Evolutionary conservation across 1,140 invertebrate species (phyloP).

Genomic region (Pseudomyrmex sp.): DNA sequence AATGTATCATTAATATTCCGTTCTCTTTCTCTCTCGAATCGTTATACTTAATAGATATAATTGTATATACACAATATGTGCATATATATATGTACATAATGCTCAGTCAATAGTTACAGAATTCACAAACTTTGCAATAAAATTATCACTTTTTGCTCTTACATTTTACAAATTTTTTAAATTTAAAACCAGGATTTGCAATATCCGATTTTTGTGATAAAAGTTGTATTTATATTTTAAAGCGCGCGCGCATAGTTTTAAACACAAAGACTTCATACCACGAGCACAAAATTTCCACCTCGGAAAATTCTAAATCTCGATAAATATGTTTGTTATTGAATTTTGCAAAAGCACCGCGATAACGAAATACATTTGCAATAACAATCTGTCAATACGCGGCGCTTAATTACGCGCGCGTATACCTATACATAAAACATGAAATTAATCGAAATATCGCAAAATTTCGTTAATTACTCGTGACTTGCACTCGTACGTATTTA

Average conservation of each 20-base stretch:
- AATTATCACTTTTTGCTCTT: neutral
- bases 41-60: constrained; percentile 8
- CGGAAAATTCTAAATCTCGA: neutral
- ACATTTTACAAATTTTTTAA: neutral
- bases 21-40: neutral
- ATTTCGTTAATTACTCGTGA: constrained; percentile 17
- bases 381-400: neutral
- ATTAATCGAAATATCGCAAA: constrained; percentile 27
- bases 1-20: constrained; percentile 8
- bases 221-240: constrained; percentile 31
- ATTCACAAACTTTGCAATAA: neutral
- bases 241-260: too few species aligned
- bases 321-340: constrained; percentile 26
- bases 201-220: neutral
- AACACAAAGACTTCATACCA: neutral
- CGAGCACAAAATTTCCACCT: neutral
- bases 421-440: constrained; percentile 7
- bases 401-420: constrained; percentile 4
- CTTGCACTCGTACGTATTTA: neutral
- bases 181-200: neutral
- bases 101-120: neutral
- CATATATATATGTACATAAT: too few species aligned
- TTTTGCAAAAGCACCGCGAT: neutral
- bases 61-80: neutral
- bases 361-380: constrained; percentile 12